A percentile compares a stretch with the other conserved stretches of the same genome.
phyloP scores from a whole-genome alignment of 2,797 vertebrate genomes.

The Sciurus vulgaris region DNA sequence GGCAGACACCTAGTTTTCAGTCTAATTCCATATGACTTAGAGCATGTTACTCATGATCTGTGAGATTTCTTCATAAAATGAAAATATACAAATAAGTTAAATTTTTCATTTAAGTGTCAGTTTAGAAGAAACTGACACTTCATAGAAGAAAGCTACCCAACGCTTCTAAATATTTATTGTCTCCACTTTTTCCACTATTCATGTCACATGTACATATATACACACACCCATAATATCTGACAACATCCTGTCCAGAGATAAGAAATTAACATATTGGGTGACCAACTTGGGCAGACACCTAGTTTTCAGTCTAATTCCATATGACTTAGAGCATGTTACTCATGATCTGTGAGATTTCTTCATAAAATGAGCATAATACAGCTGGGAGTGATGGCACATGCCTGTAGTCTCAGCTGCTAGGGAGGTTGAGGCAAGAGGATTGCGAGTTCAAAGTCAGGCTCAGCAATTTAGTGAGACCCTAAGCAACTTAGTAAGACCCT shows the following conservation, averaged over 20 bases:
- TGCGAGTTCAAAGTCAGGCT: too few relatives aligned
- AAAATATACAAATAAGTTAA: conserved; percentile 18
- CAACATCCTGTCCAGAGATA: neutral
- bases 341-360: conserved; percentile 21
- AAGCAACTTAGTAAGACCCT: too few relatives aligned
- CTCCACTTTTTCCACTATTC: neutral
- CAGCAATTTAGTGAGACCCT: too few relatives aligned
- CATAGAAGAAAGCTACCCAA: conserved; percentile 9
- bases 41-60: neutral
- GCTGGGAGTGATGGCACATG: too few relatives aligned
- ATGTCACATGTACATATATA: neutral
- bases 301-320: neutral
- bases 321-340: neutral
- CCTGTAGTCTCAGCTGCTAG: too few relatives aligned
- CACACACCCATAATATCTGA: neutral
- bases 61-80: conserved; percentile 45
- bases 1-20: neutral
- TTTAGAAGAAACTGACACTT: conserved; percentile 34
- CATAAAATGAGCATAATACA: neutral
- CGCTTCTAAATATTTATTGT: neutral
- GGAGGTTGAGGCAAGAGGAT: too few relatives aligned
- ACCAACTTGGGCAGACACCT: neutral
- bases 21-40: neutral
- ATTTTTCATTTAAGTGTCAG: too few relatives aligned
- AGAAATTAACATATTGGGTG: neutral